Evolutionary conservation across 2,113 vertebrate species (phyloP).

Genomic region (Protomyctophum bolini): DNA sequence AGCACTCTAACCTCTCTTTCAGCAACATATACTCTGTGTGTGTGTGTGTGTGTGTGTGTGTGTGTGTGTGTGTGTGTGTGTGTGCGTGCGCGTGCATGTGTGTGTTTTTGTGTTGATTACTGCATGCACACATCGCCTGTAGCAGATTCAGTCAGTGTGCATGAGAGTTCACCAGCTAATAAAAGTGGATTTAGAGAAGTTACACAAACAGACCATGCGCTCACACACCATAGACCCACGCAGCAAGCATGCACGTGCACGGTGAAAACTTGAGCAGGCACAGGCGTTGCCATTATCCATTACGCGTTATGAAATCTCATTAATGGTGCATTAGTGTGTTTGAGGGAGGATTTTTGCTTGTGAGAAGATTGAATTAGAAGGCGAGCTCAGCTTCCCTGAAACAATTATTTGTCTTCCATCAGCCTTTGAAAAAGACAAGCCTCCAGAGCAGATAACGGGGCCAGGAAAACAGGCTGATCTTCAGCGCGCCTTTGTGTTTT

Average conservation of each 20-base stretch:
- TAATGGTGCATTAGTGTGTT: conserved; percentile 71
- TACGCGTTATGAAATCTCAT: conserved; percentile 73
- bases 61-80: background rate
- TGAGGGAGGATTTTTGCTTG: conserved; percentile 64
- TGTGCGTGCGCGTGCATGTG: background rate
- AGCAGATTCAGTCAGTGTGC: conserved; percentile 52
- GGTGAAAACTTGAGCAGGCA: conserved; percentile 36
- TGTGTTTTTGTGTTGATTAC: background rate
- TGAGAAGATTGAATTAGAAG: conserved; percentile 67
- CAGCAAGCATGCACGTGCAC: background rate
- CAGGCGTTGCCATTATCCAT: conserved; percentile 60
- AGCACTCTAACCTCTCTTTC: conserved; percentile 17
- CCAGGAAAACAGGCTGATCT: conserved; percentile 34
- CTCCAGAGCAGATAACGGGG: conserved; percentile 41
- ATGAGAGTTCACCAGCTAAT: conserved; percentile 48
- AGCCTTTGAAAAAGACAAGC: conserved; percentile 52
- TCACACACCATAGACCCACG: conserved; percentile 35
- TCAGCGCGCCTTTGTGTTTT: conserved; percentile 38
- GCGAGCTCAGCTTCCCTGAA: conserved; percentile 54
- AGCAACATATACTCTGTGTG: conserved; percentile 17
- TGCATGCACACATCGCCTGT: conserved; percentile 15
- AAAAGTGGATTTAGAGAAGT: conserved; percentile 47
- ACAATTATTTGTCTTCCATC: conserved; percentile 69
- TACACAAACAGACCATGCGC: background rate
- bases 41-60: conserved; percentile 19